A percentile compares a stretch with the other conserved stretches of the same genome.
These are phyloP conservation scores for Cylloceria caligata DNA, from an alignment of 2,888 invertebrate genomes.

Conservation along the genomic window DNA sequence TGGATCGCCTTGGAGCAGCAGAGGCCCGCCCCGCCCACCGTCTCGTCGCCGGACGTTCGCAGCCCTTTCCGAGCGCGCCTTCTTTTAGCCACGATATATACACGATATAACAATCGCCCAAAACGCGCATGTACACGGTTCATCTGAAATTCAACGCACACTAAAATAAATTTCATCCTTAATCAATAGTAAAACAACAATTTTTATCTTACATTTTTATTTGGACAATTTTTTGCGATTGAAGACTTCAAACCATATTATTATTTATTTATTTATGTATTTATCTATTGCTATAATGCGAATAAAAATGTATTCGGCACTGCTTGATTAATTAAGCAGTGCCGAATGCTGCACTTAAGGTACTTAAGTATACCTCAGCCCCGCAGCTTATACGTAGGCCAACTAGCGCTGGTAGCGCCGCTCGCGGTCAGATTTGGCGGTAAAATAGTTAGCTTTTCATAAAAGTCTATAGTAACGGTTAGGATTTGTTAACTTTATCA, in stretches of 20 bases:
- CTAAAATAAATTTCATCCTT: not conserved
- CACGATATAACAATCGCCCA: constrained; percentile 45
- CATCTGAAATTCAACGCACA: not conserved
- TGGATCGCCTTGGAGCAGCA: constrained; percentile 85
- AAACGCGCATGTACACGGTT: constrained; percentile 21
- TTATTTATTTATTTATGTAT: too few species aligned
- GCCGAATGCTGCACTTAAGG: too few species aligned
- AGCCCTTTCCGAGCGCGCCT: constrained; percentile 66
- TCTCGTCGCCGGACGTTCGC: constrained; percentile 79
- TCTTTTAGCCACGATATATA: constrained; percentile 38
- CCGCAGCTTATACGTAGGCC: not conserved
- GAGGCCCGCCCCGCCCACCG: constrained; percentile 84
- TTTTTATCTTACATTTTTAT: not conserved
- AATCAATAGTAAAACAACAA: not conserved
- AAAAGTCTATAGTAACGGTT: not conserved
- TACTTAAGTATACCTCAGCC: too few species aligned
- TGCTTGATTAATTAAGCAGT: too few species aligned
- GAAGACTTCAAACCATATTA: too few species aligned
- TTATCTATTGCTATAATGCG: too few species aligned
- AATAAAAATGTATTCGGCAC: not conserved
- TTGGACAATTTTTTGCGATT: not conserved
- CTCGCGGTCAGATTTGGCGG: not conserved
- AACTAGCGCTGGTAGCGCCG: not conserved
- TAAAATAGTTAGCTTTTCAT: not conserved
- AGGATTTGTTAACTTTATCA: not conserved